These are phyloP conservation scores for Rhynchomys soricoides DNA, from an alignment of 2,113 vertebrate species.

Conservation along the genomic window DNA sequence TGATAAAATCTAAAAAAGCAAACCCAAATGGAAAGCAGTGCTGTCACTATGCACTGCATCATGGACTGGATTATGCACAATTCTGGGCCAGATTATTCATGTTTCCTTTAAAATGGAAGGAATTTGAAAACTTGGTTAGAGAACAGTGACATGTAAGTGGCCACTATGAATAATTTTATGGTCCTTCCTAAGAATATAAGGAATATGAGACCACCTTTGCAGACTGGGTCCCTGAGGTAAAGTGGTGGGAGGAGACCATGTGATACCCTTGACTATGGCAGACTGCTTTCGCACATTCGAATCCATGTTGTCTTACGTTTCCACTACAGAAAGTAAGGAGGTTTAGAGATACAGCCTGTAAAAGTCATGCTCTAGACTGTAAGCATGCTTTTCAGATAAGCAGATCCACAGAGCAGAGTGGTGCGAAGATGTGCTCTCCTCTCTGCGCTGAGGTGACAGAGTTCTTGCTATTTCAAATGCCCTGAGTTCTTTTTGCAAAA, in stretches of 20 bases:
- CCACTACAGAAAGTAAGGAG: conserved; percentile 33
- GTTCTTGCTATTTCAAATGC: neutral
- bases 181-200: neutral
- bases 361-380: neutral
- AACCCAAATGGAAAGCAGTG: neutral
- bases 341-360: neutral
- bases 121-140: neutral
- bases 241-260: conserved; percentile 39
- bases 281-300: conserved; percentile 48
- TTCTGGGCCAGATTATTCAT: neutral
- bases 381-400: conserved; percentile 1
- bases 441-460: neutral
- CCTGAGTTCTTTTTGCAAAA: conserved; percentile 33
- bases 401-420: neutral
- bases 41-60: neutral
- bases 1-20: neutral
- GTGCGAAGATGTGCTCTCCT: neutral
- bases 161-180: conserved; percentile 32
- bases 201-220: neutral
- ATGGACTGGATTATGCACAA: neutral
- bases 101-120: neutral
- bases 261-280: conserved; percentile 24
- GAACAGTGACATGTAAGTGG: neutral
- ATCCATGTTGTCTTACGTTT: conserved; percentile 49
- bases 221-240: conserved; percentile 31